Evolutionary conservation across 2,888 invertebrate species (phyloP).

Genomic region (Brachynemurus nebulosus): DNA sequence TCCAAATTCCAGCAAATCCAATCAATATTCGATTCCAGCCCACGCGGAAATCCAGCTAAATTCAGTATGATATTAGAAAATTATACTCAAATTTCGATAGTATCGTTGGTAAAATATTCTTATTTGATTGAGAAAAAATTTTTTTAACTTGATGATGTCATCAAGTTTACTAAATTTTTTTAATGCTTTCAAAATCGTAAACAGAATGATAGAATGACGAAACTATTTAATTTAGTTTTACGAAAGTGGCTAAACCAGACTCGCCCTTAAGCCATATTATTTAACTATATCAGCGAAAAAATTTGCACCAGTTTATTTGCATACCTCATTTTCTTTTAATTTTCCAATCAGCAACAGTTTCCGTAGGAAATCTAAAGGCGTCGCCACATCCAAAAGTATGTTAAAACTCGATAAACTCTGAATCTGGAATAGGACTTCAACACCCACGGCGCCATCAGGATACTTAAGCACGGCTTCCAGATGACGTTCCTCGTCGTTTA

Average conservation of each 20-base stretch:
- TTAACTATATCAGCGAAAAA: no score
- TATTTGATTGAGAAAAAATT: no score
- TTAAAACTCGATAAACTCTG: slow-evolving; percentile 53
- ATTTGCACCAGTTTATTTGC: no score
- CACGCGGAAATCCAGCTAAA: slow-evolving; percentile 57
- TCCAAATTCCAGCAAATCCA: slow-evolving; percentile 69
- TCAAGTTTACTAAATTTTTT: no score
- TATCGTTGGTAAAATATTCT: no score
- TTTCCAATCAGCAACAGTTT: slow-evolving; percentile 53
- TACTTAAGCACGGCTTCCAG: slow-evolving; percentile 59
- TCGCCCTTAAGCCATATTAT: no score
- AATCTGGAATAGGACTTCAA: slow-evolving; percentile 50
- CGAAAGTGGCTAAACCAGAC: no score
- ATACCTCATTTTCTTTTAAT: slow-evolving; percentile 48
- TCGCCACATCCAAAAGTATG: slow-evolving; percentile 54
- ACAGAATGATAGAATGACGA: no score
- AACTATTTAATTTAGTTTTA: no score
- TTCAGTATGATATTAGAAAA: background rate
- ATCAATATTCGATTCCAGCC: slow-evolving; percentile 61
- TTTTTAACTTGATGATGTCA: no score
- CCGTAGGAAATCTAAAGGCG: slow-evolving; percentile 57
- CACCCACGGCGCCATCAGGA: slow-evolving; percentile 52
- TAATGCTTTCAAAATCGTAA: no score
- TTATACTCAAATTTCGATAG: no score
- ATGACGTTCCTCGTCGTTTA: slow-evolving; percentile 54